Conservation (phyloP, 2,888 invertebrate species). For the Lissocephala sabroskyi region DNA sequence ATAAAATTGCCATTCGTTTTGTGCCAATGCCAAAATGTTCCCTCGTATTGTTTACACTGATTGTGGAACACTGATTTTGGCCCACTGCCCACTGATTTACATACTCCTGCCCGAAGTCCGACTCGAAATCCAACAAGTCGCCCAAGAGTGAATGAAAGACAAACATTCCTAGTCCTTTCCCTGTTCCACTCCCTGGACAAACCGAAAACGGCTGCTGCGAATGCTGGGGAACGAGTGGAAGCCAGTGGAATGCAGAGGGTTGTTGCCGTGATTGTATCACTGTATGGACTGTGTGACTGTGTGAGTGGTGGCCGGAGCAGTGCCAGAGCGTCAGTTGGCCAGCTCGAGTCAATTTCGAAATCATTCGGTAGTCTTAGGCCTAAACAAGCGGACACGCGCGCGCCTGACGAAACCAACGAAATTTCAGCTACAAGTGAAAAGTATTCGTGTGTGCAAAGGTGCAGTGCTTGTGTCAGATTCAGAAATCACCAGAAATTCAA, state of each 20-base stretch:
- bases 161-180: conserved; percentile 2
- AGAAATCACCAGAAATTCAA: too few species aligned
- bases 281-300: conserved; percentile 3
- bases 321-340: conserved; percentile 7
- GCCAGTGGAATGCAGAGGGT: conserved; percentile 1
- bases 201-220: conserved; percentile 5
- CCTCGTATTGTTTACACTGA: conserved; percentile 51
- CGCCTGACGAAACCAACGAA: conserved; percentile 16
- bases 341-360: conserved; percentile 62
- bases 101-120: conserved; percentile 13
- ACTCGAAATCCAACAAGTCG: too few species aligned
- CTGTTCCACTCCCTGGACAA: conserved; percentile 8
- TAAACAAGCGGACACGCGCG: conserved; percentile 69
- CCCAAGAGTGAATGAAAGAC: too few species aligned
- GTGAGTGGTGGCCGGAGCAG: conserved; percentile 25
- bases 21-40: conserved; percentile 68
- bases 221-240: conserved; percentile 8
- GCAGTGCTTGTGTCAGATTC: too few species aligned
- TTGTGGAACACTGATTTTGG: conserved; percentile 47
- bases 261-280: conserved; percentile 39
- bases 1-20: conserved; percentile 71
- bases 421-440: conserved; percentile 8
- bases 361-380: conserved; percentile 71
- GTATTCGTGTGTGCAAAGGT: too few species aligned
- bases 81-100: conserved; percentile 51